Percentiles rank a stretch among this genome's conserved stretches.
phyloP scores from a whole-genome alignment of 2,888 invertebrate genomes.

The Choreutis nemorana region DNA sequence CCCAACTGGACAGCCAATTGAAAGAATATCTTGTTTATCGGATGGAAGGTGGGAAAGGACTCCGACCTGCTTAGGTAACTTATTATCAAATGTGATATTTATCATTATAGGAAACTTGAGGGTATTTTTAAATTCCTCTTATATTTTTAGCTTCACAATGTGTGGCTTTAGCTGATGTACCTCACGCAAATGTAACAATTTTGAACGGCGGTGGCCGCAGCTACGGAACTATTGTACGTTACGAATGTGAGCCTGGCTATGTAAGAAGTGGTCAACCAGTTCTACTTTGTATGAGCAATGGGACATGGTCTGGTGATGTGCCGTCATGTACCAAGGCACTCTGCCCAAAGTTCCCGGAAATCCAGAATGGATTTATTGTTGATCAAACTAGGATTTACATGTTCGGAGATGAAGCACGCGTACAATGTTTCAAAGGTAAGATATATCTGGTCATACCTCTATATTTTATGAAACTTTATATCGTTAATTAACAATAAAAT shows the following conservation, averaged over 20 bases:
- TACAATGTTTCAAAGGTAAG: constrained; percentile 82
- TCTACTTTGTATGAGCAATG: constrained; percentile 93
- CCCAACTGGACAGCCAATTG: constrained; percentile 85
- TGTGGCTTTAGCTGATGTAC: constrained; percentile 83
- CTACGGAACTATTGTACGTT: constrained; percentile 92
- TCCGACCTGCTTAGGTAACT: constrained; percentile 83
- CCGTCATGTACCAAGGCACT: constrained; percentile 83
- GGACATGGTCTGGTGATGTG: constrained; percentile 93
- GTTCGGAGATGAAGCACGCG: constrained; percentile 89
- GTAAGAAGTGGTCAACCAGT: constrained; percentile 89
- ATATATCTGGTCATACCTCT: neutral
- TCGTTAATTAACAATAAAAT: neutral
- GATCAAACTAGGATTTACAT: constrained; percentile 79
- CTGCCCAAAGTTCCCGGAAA: constrained; percentile 79
- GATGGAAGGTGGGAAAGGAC: constrained; percentile 94
- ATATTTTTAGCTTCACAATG: constrained; percentile 83
- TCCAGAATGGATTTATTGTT: constrained; percentile 87
- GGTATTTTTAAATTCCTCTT: constrained; percentile 6
- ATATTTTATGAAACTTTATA: neutral
- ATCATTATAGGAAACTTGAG: no score
- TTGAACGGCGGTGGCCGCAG: constrained; percentile 91
- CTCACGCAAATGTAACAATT: constrained; percentile 86
- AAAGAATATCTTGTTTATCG: constrained; percentile 87
- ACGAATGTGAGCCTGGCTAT: constrained; percentile 92
- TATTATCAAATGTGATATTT: neutral